These are phyloP conservation scores for Aphaenogaster floridana DNA, from an alignment of 1,140 invertebrate genomes.

Conservation along the genomic window DNA sequence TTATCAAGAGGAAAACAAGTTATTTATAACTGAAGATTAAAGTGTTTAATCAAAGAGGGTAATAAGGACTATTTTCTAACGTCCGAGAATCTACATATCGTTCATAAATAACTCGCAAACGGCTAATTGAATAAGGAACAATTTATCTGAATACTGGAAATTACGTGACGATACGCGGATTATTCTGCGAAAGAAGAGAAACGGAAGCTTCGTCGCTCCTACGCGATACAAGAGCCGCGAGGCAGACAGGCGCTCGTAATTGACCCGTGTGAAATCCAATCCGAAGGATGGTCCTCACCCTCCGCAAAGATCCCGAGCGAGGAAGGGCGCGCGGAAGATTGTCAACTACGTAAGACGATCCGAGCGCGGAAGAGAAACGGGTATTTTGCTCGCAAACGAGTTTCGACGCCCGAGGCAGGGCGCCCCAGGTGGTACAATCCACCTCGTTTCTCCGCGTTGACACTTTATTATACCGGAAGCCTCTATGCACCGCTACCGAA, in stretches of 20 bases:
- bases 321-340: conserved; percentile 51
- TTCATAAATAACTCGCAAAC: not conserved
- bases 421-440: not conserved
- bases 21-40: not conserved
- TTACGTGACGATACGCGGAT: not conserved
- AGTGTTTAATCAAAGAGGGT: not conserved
- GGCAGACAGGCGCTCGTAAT: conserved; percentile 66
- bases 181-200: not conserved
- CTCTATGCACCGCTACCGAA: not conserved
- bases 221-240: conserved; percentile 23
- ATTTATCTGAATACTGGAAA: not conserved
- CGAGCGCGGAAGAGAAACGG: conserved; percentile 26
- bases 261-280: conserved; percentile 77
- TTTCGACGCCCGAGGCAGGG: conserved; percentile 64
- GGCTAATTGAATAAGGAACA: not conserved
- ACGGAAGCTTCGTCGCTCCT: too few relatives aligned
- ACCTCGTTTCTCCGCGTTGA: not conserved
- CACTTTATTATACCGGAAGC: not conserved
- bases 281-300: conserved; percentile 62
- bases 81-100: not conserved
- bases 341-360: conserved; percentile 75
- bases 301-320: conserved; percentile 29
- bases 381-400: conserved; percentile 71
- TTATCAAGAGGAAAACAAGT: not conserved
- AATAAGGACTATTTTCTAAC: not conserved